Base-by-base conservation (phyloP, 2,113 vertebrate genomes). In the Catharus bicknelli region DNA sequence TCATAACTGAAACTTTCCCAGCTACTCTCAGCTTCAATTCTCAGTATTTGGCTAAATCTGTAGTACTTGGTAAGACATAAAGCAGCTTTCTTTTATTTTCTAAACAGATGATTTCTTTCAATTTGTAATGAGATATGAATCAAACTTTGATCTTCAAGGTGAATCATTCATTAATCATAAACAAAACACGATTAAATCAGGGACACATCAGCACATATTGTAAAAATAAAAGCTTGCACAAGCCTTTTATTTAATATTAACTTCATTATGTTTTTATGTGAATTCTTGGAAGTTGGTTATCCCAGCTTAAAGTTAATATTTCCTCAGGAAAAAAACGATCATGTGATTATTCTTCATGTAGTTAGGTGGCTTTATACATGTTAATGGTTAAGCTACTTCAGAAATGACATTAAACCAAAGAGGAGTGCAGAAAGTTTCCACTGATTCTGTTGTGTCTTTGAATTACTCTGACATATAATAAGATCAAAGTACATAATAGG, bases 71-170 rank as follows among this genome's bases (percentile, higher is more conserved):
- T 63, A 94, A 84, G 21, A 75, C 61, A 96, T 8, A 94, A 91
- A 97, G 66, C 74, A 95, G 90, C 74, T 95, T 93, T 96, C 91
- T 97, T 98, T 97, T 93, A 94, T 95, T 96, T 96, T 57, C 68
- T 86, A 85, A 88, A 95, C 50, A 95, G 94, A 92, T 51, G n/a
- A 96, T 97, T 97, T 97, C 94, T 97, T 97, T 97, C 97, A 97
- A 97, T 98, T 98, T 97, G 98, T 97, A 97, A 95, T 90, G 95
- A 98, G 96, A 97, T 97, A 98, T 98, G 97, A 98, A 98, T 97
- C 97, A 96, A 98, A 98, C 95, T 97, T 97, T 97, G 97, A 90
- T 97, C 96, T 97, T 96, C 95, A 97, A 97, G 96, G 97, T 97
- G 94, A 97, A 97, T 96, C 90, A 95, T 96, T 97, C 97, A 98